These are phyloP conservation scores for Porites cylindrica DNA, from an alignment of 92 coral and sea anemone genomes.

Conservation along the genomic window DNA sequence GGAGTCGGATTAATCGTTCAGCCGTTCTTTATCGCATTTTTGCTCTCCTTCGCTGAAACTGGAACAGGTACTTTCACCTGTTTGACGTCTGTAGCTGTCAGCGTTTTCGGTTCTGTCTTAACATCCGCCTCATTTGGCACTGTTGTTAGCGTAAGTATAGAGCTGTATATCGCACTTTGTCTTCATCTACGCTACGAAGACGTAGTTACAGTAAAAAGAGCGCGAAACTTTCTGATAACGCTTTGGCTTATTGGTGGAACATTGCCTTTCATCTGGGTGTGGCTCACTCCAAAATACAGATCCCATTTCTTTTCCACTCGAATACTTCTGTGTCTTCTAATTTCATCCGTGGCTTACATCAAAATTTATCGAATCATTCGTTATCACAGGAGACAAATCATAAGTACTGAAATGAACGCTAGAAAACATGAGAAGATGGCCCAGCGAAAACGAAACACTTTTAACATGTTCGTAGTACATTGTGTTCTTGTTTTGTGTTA, in stretches of 20 bases:
- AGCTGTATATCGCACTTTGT: slow-evolving; percentile 34
- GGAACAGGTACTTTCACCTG: background rate
- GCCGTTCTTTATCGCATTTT: slow-evolving; percentile 16
- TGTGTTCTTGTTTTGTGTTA: slow-evolving; percentile 27
- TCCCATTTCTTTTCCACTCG: background rate
- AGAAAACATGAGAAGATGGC: background rate
- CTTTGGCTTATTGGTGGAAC: slow-evolving; percentile 26
- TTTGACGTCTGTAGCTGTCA: background rate
- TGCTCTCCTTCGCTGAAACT: slow-evolving; percentile 4
- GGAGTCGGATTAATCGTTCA: slow-evolving; percentile 33
- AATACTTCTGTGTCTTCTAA: slow-evolving; percentile 12
- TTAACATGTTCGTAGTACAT: slow-evolving; percentile 30
- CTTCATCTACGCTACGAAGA: slow-evolving; percentile 43
- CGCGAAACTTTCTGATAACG: background rate
- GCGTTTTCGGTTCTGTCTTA: background rate
- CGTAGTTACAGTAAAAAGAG: background rate
- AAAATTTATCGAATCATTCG: slow-evolving; percentile 27
- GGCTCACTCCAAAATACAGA: slow-evolving; percentile 10
- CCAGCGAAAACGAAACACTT: background rate
- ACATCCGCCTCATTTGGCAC: slow-evolving; percentile 24
- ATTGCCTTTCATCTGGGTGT: slow-evolving; percentile 11
- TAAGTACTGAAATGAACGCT: background rate
- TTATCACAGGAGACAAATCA: slow-evolving; percentile 15
- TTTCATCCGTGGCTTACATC: slow-evolving; percentile 29
- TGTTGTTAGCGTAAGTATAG: slow-evolving; percentile 32